phyloP scores from a whole-genome alignment of 2,888 invertebrate genomes.

The Cheilosia soror region DNA sequence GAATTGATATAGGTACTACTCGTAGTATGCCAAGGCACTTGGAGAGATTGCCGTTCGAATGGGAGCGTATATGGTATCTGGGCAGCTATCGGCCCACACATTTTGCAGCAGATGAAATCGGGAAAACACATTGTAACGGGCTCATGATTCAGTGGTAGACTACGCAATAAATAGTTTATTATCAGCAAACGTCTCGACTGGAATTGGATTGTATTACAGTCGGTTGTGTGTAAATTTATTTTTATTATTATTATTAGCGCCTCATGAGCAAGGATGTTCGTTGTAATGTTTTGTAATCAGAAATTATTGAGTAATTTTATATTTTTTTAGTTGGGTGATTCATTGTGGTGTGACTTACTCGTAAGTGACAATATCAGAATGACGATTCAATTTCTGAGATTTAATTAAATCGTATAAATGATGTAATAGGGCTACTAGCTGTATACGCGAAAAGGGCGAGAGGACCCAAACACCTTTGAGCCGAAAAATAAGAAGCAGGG shows the following conservation, averaged over 20 bases:
- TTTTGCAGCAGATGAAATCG: slow-evolving; percentile 4
- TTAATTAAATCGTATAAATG: too few species aligned
- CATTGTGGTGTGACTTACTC: too few species aligned
- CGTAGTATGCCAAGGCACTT: not conserved
- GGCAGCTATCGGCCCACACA: slow-evolving; percentile 37
- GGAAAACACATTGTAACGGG: slow-evolving; percentile 13
- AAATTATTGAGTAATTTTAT: not conserved
- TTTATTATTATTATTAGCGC: slow-evolving; percentile 16
- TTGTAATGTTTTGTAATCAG: slow-evolving; percentile 7
- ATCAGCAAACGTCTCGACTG: slow-evolving; percentile 17
- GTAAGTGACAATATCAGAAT: too few species aligned
- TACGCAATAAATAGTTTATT: slow-evolving; percentile 18
- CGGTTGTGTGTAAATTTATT: not conserved
- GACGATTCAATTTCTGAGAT: too few species aligned
- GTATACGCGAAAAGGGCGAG: too few species aligned
- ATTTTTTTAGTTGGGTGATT: not conserved
- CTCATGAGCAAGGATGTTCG: slow-evolving; percentile 17
- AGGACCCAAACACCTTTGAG: too few species aligned
- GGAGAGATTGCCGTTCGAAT: not conserved
- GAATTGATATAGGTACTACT: slow-evolving; percentile 7
- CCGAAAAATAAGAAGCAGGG: too few species aligned
- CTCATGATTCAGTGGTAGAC: slow-evolving; percentile 41
- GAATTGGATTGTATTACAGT: slow-evolving; percentile 28
- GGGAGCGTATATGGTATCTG: not conserved
- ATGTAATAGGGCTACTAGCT: too few species aligned